Base-by-base conservation (phyloP, 2,888 invertebrate genomes). In the Sericinus montela region DNA sequence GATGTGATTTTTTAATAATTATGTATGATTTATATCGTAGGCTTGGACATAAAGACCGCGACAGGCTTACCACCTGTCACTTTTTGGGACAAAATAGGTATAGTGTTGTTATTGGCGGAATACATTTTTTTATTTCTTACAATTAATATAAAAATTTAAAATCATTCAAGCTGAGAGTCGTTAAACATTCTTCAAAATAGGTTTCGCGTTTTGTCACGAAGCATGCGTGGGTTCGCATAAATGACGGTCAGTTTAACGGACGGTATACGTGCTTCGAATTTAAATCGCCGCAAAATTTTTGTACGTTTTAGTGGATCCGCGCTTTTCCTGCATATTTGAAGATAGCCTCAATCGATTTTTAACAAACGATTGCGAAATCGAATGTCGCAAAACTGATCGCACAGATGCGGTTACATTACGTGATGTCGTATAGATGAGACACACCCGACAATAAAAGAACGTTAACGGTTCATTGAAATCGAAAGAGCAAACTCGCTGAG, bases 381-480 rank as follows among this genome's bases (percentile, higher is more conserved):
- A 10, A 32, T 37, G 29, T 19, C 7, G 41, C 30, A 19, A 15
- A 48, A 30, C 30, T 8, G 15, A 55, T 59, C 53, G 42, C 53
- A 43, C 49, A 58, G 67, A 67, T 69, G 67, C 63, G 62, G 61
- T 56, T 56, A 58, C 65, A 68, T 80, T 79, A 77, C 78, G 75
- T 74, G 80, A 74, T 76, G 64, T 67, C 60, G 64, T 63, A 61
- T 62, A 70, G 79, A 84, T 80, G 80, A 78, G 75, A 73, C 67
- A 72, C 74, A 69, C 70, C 75, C 65, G 56, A 48, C 52, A 67
- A 75, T 69, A 79, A 77, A 76, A 78, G 70, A 76, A 70, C 75
- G 71, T 85, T 86, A 88, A 86, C 87, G 86, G 87, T 87, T 85
- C 81, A 86, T 85, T 83, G 84, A 83, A 86, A 86, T 76, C 79